Base-by-base conservation (phyloP, 2,797 vertebrate species). In the Coendou prehensilis region DNA sequence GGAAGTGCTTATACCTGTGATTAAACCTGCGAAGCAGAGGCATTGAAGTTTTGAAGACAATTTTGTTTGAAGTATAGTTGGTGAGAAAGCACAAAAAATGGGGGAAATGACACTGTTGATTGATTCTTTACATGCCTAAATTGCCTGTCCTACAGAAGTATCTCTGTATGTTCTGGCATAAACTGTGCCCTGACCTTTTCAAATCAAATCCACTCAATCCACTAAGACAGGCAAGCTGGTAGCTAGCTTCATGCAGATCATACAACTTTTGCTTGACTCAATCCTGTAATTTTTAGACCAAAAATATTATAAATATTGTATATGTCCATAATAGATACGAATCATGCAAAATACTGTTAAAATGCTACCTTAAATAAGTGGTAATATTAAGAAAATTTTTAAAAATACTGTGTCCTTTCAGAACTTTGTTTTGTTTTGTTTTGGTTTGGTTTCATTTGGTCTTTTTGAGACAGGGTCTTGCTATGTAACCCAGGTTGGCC, bases 221-320 rank as follows among this genome's bases (percentile, higher is more conserved):
- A 47, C 18, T 71, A 30, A 80, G 5, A 18, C 33, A 69, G 22
- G 69, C 64, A 91, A 50, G 9, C 20, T 82, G 22, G 61, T 69
- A 64, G 22, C 69, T 87, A 64, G 3, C 33, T 82, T 85, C 78
- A 30, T 92, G 20, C 0, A 71, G 87, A 69, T 82, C 73, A 75
- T 37, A 33, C 17, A 52, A 57, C 50, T 33, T 82, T 67, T 82
- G 10, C 14, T 41, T 85, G 30, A 91, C 33, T 33, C 14, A 79
- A 88, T 54, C 23, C n/a, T 83, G 18, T 2, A 73, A 13, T 76
- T 83, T 94, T 96, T 37, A 92, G 81, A 87, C 6, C 3, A 81
- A 78, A 50, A 76, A 45, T 26, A 57, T 84, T 86, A 50, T 50
- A 69, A n/a, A n/a, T n/a, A n/a, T n/a, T n/a, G n/a, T n/a, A n/a